A percentile compares a stretch with the other conserved stretches of the same genome.
Conservation (phyloP, 1,140 invertebrate species). For the Geopemphigus sp. region DNA sequence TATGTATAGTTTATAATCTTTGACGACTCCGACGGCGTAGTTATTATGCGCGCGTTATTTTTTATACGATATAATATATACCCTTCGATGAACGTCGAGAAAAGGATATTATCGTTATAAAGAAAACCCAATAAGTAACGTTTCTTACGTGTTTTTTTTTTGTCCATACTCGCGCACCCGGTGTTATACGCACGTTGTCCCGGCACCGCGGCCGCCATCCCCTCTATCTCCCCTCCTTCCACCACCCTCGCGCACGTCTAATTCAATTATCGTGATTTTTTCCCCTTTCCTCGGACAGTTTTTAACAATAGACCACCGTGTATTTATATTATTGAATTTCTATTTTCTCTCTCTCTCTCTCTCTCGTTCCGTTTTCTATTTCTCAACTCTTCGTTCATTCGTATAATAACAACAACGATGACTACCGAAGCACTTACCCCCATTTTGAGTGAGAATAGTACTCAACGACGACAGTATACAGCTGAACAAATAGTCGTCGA, state of each 20-base stretch:
- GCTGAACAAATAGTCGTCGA: too few species aligned
- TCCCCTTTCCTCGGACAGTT: conserved; percentile 15
- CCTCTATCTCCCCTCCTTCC: neutral
- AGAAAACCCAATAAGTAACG: neutral
- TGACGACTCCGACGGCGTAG: neutral
- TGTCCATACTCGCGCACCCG: neutral
- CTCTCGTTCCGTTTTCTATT: neutral
- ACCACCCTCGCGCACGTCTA: conserved; percentile 9
- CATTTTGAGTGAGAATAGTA: neutral
- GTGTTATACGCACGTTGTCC: too few species aligned
- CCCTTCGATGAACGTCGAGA: neutral
- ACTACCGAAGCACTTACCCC: conserved; percentile 10
- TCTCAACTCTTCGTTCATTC: neutral
- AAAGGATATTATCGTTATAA: conserved; percentile 17
- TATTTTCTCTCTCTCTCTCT: neutral
- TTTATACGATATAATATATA: too few species aligned
- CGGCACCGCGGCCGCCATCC: neutral
- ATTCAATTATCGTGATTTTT: conserved; percentile 33
- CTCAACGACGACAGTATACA: neutral
- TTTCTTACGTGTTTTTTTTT: neutral
- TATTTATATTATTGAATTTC: conserved; percentile 21
- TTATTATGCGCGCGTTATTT: too few species aligned
- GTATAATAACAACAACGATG: neutral
- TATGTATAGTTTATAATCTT: conserved; percentile 19
- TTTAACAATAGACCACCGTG: conserved; percentile 32